phyloP scores from a whole-genome alignment of 2,888 invertebrate species.

The Halictus ligatus region DNA sequence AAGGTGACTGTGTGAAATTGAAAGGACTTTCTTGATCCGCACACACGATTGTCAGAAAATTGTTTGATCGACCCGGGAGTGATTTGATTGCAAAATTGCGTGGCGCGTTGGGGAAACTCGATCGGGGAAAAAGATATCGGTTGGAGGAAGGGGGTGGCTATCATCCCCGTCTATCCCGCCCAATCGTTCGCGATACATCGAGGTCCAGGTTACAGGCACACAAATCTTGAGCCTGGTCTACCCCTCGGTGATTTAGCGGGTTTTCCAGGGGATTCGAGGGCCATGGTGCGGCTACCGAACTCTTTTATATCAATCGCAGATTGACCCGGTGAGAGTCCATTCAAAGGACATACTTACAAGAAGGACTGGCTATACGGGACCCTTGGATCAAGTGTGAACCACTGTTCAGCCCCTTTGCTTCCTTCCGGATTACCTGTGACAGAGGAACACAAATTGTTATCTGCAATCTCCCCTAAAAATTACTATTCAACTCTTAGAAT shows the following conservation, averaged over 20 bases:
- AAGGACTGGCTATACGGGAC: conserved; percentile 36
- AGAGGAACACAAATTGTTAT: not conserved
- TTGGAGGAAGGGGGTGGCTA: conserved; percentile 67
- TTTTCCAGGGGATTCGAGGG: conserved; percentile 76
- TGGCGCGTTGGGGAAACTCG: conserved; percentile 48
- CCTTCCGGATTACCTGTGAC: not conserved
- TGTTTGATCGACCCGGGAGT: not conserved
- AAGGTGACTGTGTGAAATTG: not conserved
- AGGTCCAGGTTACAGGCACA: conserved; percentile 77
- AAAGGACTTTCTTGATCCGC: not conserved
- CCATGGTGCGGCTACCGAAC: conserved; percentile 70
- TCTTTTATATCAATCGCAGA: conserved; percentile 82
- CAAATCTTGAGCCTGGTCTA: conserved; percentile 79
- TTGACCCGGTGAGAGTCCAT: conserved; percentile 66
- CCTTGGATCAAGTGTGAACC: conserved; percentile 56
- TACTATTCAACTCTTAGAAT: no score
- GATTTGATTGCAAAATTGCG: conserved; percentile 43
- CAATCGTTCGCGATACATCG: conserved; percentile 83
- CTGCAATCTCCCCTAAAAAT: not conserved
- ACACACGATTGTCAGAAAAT: not conserved
- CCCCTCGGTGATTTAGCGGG: conserved; percentile 82
- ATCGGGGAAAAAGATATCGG: conserved; percentile 75
- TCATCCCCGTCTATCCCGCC: conserved; percentile 82
- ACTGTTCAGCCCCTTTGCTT: conserved; percentile 43
- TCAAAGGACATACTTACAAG: conserved; percentile 57